Percentiles rank a stretch among this genome's conserved stretches.
phyloP scores from a whole-genome alignment of 2,797 vertebrate genomes.

The Alosa sapidissima region DNA sequence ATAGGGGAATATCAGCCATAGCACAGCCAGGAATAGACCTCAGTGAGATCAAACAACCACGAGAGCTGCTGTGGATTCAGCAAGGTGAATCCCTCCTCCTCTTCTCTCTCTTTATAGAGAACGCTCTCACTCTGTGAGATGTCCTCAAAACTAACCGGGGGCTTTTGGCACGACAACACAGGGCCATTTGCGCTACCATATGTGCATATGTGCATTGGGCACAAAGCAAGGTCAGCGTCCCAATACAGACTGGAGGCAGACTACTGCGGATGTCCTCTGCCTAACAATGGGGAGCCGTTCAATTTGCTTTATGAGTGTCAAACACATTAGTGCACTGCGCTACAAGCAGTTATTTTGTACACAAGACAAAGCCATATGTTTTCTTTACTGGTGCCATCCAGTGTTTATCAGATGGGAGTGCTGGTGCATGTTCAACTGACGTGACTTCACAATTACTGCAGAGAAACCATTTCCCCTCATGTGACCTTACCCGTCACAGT shows the following conservation, averaged over 20 bases:
- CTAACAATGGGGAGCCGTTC: background rate
- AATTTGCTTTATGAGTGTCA: slow-evolving; percentile 4
- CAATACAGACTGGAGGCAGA: background rate
- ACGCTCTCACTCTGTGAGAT: slow-evolving; percentile 33
- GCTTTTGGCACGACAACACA: slow-evolving; percentile 63
- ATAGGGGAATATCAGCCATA: background rate
- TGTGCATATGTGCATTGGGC: slow-evolving; percentile 48
- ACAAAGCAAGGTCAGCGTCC: slow-evolving; percentile 29
- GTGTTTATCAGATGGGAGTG: background rate
- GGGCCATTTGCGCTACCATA: slow-evolving; percentile 64
- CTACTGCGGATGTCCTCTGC: background rate
- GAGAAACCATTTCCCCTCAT: background rate
- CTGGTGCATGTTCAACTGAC: background rate
- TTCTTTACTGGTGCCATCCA: background rate
- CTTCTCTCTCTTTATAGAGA: background rate
- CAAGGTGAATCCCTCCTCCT: background rate
- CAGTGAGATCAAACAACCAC: background rate
- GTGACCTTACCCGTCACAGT: background rate
- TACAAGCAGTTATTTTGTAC: background rate
- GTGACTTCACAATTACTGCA: background rate
- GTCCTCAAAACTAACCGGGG: slow-evolving; percentile 67
- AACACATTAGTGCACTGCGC: background rate
- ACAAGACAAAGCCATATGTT: background rate
- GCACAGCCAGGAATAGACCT: slow-evolving; percentile 1
- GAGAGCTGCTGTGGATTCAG: background rate